Percentiles rank a stretch among this genome's conserved stretches.
Evolutionary conservation across 2,888 invertebrate species (phyloP).

Genomic region (Standfussiana lucernea): DNA sequence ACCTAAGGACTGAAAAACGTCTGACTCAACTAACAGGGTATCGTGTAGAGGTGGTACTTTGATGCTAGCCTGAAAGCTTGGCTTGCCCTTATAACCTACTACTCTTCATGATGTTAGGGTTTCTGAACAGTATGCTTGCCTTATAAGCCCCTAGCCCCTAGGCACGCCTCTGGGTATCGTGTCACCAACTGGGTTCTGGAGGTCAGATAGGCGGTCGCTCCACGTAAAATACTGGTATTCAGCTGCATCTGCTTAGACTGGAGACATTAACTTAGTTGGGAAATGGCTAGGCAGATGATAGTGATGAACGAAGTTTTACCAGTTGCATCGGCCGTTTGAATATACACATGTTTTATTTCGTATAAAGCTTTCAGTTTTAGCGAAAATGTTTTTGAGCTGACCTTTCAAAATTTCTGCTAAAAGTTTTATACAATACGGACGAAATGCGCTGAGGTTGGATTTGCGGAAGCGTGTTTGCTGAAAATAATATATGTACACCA

Average conservation of each 20-base stretch:
- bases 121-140: too few species aligned
- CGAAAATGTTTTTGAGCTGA: conserved; percentile 31
- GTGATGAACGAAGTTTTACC: not conserved
- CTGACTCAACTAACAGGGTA: not conserved
- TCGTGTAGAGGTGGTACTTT: too few species aligned
- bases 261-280: not conserved
- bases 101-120: too few species aligned
- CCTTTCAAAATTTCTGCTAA: conserved; percentile 32
- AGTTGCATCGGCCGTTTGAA: not conserved
- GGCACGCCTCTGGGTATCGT: too few species aligned
- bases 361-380: not conserved
- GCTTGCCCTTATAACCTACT: too few species aligned
- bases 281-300: not conserved
- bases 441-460: not conserved
- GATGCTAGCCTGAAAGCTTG: too few species aligned
- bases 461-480: not conserved
- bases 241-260: not conserved
- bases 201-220: not conserved
- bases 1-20: too few species aligned
- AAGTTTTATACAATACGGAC: conserved; percentile 23
- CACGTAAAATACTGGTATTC: not conserved
- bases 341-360: conserved; percentile 6
- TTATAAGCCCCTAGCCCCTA: too few species aligned
- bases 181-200: not conserved
- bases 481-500: conserved; percentile 11